A percentile compares a stretch with the other conserved stretches of the same genome.
phyloP scores from a whole-genome alignment of 2,113 vertebrate genomes.

The Leptobrachium leishanense region DNA sequence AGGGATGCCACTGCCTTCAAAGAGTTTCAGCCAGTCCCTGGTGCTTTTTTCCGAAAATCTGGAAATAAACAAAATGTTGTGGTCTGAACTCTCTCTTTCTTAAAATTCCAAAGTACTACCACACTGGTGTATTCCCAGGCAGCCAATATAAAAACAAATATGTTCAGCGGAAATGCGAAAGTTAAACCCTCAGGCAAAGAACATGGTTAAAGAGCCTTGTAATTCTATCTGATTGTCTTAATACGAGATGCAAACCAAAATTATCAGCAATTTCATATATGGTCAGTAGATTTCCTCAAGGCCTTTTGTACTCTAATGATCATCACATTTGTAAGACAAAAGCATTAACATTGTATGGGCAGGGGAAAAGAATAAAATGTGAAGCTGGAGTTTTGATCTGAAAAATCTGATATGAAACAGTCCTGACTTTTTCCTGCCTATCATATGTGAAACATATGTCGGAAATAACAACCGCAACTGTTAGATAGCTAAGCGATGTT shows the following conservation, averaged over 20 bases:
- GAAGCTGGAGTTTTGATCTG: slow-evolving; percentile 50
- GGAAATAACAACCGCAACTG: slow-evolving; percentile 50
- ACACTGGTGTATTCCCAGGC: slow-evolving; percentile 50
- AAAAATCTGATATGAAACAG: slow-evolving; percentile 54
- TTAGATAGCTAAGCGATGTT: slow-evolving; percentile 49
- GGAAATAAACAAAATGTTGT: slow-evolving; percentile 58
- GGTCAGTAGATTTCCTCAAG: slow-evolving; percentile 54
- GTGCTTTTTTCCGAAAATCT: slow-evolving; percentile 85
- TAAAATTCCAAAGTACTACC: slow-evolving; percentile 42
- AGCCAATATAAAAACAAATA: slow-evolving; percentile 54
- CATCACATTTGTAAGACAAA: slow-evolving; percentile 56
- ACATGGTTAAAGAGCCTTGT: slow-evolving; percentile 47
- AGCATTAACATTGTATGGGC: slow-evolving; percentile 41
- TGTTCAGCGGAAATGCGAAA: slow-evolving; percentile 56
- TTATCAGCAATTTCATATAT: slow-evolving; percentile 55
- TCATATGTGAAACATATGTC: slow-evolving; percentile 54
- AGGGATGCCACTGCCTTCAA: slow-evolving; percentile 85
- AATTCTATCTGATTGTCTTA: slow-evolving; percentile 56
- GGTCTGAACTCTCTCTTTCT: slow-evolving; percentile 42
- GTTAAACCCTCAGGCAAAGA: slow-evolving; percentile 47
- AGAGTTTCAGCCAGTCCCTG: slow-evolving; percentile 78
- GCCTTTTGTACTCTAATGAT: slow-evolving; percentile 51
- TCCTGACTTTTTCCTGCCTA: slow-evolving; percentile 41
- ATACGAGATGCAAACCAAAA: slow-evolving; percentile 55
- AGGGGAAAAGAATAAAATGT: background rate